Conservation (phyloP, 2,113 vertebrate species). For the Sinocyclocheilus grahami region DNA sequence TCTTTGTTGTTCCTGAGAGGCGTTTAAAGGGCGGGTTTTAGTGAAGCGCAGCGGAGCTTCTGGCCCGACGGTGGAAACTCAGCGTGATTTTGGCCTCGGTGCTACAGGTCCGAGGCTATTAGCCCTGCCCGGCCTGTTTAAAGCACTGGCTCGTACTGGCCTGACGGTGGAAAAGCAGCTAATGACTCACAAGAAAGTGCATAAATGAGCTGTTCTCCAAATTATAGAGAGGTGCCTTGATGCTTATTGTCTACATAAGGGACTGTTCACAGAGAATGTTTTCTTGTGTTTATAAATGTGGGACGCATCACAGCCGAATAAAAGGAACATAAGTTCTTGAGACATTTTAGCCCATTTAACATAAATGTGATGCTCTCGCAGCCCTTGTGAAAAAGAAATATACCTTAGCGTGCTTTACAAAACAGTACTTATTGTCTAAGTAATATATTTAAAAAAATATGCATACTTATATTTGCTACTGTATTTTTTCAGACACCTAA, state of each 20-base stretch:
- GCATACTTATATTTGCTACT: too few species aligned
- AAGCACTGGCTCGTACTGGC: too few species aligned
- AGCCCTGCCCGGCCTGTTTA: too few species aligned
- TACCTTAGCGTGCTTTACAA: not conserved
- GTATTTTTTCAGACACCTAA: too few species aligned
- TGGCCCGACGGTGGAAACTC: too few species aligned
- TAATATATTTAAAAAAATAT: not conserved
- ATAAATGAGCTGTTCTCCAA: not conserved
- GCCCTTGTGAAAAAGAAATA: not conserved
- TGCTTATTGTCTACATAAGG: not conserved
- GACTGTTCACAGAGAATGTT: not conserved
- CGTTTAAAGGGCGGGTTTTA: too few species aligned
- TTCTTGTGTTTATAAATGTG: not conserved
- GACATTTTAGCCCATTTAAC: not conserved
- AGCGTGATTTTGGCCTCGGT: too few species aligned
- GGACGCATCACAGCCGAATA: not conserved
- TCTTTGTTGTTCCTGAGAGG: too few species aligned
- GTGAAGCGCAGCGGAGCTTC: too few species aligned
- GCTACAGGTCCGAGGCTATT: too few species aligned
- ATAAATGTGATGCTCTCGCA: not conserved
- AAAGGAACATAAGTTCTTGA: not conserved
- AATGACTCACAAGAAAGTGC: not conserved
- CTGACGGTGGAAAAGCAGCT: too few species aligned
- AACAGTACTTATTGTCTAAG: not conserved
- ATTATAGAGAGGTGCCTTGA: not conserved